A percentile compares a stretch with the other conserved stretches of the same genome.
These are phyloP conservation scores for Conus ventricosus DNA, from an alignment of 1,140 invertebrate species.

Conservation along the genomic window DNA sequence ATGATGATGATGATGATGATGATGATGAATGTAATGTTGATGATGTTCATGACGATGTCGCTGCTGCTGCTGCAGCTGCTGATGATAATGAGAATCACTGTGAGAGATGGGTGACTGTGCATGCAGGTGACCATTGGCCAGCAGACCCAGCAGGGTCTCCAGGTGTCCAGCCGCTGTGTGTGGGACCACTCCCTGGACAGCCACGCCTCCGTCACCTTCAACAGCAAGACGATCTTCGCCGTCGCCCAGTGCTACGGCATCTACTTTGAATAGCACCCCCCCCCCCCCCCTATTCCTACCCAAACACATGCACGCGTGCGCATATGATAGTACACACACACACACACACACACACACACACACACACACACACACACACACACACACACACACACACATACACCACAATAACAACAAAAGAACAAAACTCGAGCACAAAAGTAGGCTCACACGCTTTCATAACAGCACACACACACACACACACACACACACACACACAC, in stretches of 20 bases:
- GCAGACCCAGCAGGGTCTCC: constrained; percentile 57
- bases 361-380: neutral
- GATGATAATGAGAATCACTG: neutral
- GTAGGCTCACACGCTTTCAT: too few species aligned
- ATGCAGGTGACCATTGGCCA: constrained; percentile 60
- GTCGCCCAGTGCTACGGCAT: constrained; percentile 65
- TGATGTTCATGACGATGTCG: too few species aligned
- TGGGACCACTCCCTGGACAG: constrained; percentile 67
- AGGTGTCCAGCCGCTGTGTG: constrained; percentile 63
- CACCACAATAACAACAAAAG: too few species aligned
- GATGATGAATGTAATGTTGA: too few species aligned
- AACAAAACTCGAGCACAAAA: too few species aligned
- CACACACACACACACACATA: constrained; percentile 13
- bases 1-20: too few species aligned
- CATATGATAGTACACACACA: neutral
- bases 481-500: too few species aligned
- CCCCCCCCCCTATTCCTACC: neutral
- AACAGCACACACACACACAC: too few species aligned
- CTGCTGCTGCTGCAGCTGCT: neutral
- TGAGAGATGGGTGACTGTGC: neutral
- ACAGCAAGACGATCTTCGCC: constrained; percentile 61
- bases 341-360: too few species aligned
- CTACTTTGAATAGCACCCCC: constrained; percentile 61
- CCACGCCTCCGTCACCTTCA: constrained; percentile 60
- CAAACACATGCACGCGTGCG: neutral